Evolutionary conservation across 2,888 invertebrate genomes (phyloP), one percentile per base, ranked within the genome.

Genomic region (Microplitis deprimator): DNA sequence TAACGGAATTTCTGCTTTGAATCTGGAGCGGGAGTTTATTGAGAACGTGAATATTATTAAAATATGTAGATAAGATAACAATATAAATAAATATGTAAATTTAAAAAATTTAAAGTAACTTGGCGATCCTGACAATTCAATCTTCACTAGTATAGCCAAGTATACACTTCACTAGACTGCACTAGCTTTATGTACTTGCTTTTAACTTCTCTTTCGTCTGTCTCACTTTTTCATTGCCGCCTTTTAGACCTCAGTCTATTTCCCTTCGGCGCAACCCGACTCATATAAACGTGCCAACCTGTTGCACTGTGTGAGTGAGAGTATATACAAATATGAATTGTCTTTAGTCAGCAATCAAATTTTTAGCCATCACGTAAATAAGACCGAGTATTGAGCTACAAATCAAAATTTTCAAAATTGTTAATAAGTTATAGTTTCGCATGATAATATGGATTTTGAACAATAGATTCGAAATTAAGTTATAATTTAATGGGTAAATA

Each of bases 231-330:
- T 62, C 71, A 71, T 62, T 20, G n/a, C 62, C 62, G 20, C 62
- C 62, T 16, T 20, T 62, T 20, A 17, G 16, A 62, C 20, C 62
- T 29, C 39, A 41, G 50, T 65, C 41, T 64, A 73, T 73, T 67
- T 68, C 68, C 39, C 68, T 59, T 73, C 50, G 68, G 60, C 68
- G 17, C 68, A 68, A 60, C 40, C 59, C 50, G 64, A 41, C 65
- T 73, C 64, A 73, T 73, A 64, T 67, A 73, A 73, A 73, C 59
- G 67, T 68, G 60, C 67, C 73, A 73, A 73, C 73, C 73, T 73
- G 73, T 73, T 73, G 73, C 73, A 10, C 20, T 67, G 60, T 72
- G 4, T 41, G 41, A 40, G 72, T 72, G 2, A 67, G 29, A 29
- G 4, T 29, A 10, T 40, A 71, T 62, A 61, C 16, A 29, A 20